Evolutionary conservation across 2,113 vertebrate genomes (phyloP).

Genomic region (Pomatorhinus ruficollis): DNA sequence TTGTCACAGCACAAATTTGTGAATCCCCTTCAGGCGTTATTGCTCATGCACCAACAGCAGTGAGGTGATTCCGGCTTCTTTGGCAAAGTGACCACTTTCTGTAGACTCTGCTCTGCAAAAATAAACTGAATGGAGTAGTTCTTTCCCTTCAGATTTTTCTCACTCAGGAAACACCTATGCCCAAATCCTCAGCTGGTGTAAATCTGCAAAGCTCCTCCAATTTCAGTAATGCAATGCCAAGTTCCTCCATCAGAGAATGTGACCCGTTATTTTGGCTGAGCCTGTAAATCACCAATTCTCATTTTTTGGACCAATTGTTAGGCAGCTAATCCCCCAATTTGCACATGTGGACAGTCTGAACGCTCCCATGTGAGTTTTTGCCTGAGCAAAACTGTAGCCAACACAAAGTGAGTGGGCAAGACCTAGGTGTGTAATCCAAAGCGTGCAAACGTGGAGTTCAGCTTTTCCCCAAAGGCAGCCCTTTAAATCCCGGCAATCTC

Average conservation of each 20-base stretch:
- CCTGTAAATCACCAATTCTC: background rate
- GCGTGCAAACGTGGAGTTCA: background rate
- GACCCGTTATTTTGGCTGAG: constrained; percentile 12
- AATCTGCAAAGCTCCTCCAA: constrained; percentile 42
- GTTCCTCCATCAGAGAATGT: background rate
- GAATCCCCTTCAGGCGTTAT: constrained; percentile 1
- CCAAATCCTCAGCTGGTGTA: constrained; percentile 40
- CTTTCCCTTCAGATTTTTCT: constrained; percentile 42
- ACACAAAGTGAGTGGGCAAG: constrained; percentile 25
- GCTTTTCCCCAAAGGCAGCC: background rate
- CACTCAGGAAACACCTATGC: constrained; percentile 59
- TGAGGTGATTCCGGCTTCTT: constrained; percentile 5
- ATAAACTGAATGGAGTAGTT: constrained; percentile 35
- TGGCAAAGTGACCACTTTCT: constrained; percentile 36
- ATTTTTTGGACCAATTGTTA: constrained; percentile 45
- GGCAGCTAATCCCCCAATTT: constrained; percentile 32
- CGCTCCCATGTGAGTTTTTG: constrained; percentile 2
- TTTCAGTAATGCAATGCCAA: constrained; percentile 5
- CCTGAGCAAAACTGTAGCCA: background rate
- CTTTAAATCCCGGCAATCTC: background rate
- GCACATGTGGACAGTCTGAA: constrained; percentile 9
- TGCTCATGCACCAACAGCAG: background rate
- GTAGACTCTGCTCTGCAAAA: constrained; percentile 37
- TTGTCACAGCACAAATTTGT: constrained; percentile 7
- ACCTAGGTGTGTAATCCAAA: constrained; percentile 19